A percentile compares a stretch with the other conserved stretches of the same genome.
These are phyloP conservation scores for Lepidurus couesii DNA, from an alignment of 1,140 invertebrate genomes.

Conservation along the genomic window DNA sequence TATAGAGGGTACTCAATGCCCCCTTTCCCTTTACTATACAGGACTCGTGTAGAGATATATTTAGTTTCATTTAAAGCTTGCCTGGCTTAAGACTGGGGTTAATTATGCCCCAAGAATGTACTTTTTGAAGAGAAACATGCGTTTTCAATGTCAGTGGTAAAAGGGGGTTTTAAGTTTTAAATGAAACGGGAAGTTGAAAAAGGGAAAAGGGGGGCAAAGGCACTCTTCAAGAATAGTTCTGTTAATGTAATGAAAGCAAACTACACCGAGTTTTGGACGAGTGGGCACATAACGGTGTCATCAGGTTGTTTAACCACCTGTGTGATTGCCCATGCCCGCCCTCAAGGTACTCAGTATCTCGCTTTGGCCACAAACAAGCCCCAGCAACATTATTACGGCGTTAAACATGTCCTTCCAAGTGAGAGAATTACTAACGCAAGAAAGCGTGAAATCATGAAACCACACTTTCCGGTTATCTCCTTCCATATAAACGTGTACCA, in stretches of 20 bases:
- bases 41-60: not conserved
- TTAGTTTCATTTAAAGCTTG: not conserved
- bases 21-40: not conserved
- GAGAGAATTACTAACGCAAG: slow-evolving; percentile 1
- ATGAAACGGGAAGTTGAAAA: not conserved
- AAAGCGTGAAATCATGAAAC: slow-evolving; percentile 19
- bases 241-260: not conserved
- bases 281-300: not conserved
- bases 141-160: not conserved
- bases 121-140: not conserved
- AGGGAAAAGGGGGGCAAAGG: not conserved
- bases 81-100: not conserved
- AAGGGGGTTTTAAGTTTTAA: not conserved
- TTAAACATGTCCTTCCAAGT: slow-evolving; percentile 15
- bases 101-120: not conserved
- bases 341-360: slow-evolving; percentile 14
- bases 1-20: not conserved
- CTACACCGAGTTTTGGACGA: not conserved
- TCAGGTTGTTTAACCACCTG: slow-evolving; percentile 11
- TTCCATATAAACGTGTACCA: not conserved
- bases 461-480: slow-evolving; percentile 6
- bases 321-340: slow-evolving; percentile 12
- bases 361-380: not conserved
- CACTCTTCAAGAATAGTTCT: not conserved
- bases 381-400: slow-evolving; percentile 9